Base-by-base conservation (phyloP, 2,888 invertebrate genomes). In the Omphaloscelis lunosa region DNA sequence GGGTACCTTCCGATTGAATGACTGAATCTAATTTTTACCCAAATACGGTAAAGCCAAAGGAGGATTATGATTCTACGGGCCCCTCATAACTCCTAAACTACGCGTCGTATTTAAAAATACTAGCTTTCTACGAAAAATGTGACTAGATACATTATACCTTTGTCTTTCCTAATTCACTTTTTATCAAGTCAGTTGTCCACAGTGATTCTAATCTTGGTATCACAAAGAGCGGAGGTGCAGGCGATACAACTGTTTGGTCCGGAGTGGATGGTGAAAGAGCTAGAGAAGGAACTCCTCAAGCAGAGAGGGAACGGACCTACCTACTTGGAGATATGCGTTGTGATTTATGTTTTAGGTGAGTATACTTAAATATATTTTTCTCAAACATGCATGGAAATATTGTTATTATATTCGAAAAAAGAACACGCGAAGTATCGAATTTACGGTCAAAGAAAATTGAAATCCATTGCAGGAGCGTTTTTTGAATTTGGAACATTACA, bases 131-230 rank as follows among this genome's bases (percentile, higher is more conserved):
- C 29, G 2, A 29, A 29, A 27, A 23, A 9, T 1, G 2, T 53
- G 5, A 23, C 5, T 23, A 15, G 7, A 12, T 34, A 34, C 17
- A 51, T 23, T 29, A 6, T 17, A 11, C 17, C 3, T 27, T 48
- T 39, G 20, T 15, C 48, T 23, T 34, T 45, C 7, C 11, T 15
- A 56, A 9, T 48, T 39, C 15, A 45, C 7, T 34, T 48, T 34
- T 70, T 45, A 15, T 9, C 17, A 27, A 75, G 17, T 39, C 6
- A 51, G 45, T 72, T 72, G 7, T 71, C 56, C 45, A 8, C 95
- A 99, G 99, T 99, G 93, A 97, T 99, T 80, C 96, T 99, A 84
- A 99, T 99, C 90, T 96, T 99, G 96, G 99, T 99, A 20, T 99
- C 99, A 0, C 99, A 99, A 96, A 97, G 99, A 90, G 98, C 98